A percentile compares a stretch with the other conserved stretches of the same genome.
Evolutionary conservation across 2,797 vertebrate genomes (phyloP).

Genomic region (Cyclura pinguis): DNA sequence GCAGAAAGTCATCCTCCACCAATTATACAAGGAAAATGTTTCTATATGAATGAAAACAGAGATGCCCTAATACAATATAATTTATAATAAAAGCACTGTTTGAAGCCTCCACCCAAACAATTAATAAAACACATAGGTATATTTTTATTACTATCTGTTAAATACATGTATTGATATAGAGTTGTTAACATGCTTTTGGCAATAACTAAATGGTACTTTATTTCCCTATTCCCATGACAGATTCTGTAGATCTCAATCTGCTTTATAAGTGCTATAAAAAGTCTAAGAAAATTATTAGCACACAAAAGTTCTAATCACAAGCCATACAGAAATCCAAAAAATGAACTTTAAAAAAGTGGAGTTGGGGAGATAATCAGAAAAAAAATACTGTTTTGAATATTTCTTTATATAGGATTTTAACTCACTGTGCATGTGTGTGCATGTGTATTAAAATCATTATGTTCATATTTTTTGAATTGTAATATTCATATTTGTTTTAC

Average conservation of each 20-base stretch:
- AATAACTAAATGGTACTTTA: background rate
- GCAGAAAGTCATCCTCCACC: background rate
- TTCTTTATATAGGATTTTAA: background rate
- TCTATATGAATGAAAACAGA: background rate
- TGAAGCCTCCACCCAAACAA: slow-evolving; percentile 40
- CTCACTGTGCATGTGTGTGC: no score
- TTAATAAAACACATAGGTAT: slow-evolving; percentile 8
- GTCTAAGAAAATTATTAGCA: background rate
- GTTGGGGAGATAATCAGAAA: no score
- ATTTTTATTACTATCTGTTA: background rate
- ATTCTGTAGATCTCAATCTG: background rate
- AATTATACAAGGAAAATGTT: background rate
- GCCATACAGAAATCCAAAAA: background rate
- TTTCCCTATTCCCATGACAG: background rate
- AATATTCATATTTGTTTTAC: no score
- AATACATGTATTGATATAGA: background rate
- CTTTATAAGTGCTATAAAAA: background rate
- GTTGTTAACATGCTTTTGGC: background rate
- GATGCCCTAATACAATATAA: background rate
- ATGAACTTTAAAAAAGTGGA: background rate
- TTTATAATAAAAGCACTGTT: slow-evolving; percentile 1
- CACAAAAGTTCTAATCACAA: background rate
- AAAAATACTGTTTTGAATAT: background rate
- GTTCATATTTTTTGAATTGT: no score
- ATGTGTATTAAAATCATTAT: no score